phyloP scores from a whole-genome alignment of 2,888 invertebrate genomes.

The Machimus atricapillus region DNA sequence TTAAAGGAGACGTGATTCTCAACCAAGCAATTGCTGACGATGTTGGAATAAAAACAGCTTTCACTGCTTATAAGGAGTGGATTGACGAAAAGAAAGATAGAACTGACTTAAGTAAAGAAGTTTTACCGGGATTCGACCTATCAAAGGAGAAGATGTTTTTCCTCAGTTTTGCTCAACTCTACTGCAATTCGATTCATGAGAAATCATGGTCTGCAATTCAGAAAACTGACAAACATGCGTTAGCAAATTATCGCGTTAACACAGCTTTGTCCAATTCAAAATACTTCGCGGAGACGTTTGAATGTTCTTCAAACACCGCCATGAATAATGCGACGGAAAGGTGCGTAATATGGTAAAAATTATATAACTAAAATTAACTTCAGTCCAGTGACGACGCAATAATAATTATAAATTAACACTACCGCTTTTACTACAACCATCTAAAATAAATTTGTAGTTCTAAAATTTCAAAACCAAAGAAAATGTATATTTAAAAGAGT shows the following conservation, averaged over 20 bases:
- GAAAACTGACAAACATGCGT: conserved; percentile 48
- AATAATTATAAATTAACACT: too few relatives aligned
- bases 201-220: conserved; percentile 47
- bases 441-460: too few relatives aligned
- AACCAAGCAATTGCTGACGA: conserved; percentile 51
- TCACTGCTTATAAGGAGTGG: conserved; percentile 49
- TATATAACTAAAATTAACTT: background rate
- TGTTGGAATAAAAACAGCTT: conserved; percentile 49
- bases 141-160: conserved; percentile 50
- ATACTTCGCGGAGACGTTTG: conserved; percentile 46
- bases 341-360: background rate
- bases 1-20: conserved; percentile 45
- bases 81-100: conserved; percentile 41
- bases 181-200: conserved; percentile 49
- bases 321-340: background rate
- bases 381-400: too few relatives aligned
- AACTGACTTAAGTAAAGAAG: conserved; percentile 43
- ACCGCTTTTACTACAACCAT: too few relatives aligned
- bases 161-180: conserved; percentile 49
- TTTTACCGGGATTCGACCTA: conserved; percentile 47
- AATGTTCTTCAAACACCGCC: conserved; percentile 44
- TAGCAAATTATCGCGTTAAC: conserved; percentile 49
- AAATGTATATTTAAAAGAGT: too few relatives aligned
- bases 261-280: conserved; percentile 48
- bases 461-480: too few relatives aligned